Percentiles rank a stretch among this genome's conserved stretches.
phyloP scores from a whole-genome alignment of 1,140 invertebrate species.

The Platyscapa corneri region DNA sequence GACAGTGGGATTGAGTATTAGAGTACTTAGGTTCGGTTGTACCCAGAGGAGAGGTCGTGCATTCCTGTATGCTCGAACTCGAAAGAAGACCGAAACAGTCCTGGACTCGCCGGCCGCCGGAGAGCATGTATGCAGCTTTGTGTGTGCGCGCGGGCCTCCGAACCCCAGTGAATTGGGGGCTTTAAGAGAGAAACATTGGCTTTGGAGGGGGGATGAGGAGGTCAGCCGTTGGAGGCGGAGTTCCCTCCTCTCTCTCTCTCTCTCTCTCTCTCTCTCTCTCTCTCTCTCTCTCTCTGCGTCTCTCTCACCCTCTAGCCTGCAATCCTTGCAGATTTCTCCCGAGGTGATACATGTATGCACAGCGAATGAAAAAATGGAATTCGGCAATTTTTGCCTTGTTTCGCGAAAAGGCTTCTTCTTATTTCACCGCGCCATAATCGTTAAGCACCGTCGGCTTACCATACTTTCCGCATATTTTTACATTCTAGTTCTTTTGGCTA shows the following conservation, averaged over 20 bases:
- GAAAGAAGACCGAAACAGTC: background rate
- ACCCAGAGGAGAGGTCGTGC: background rate
- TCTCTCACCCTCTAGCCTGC: background rate
- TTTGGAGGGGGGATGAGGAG: slow-evolving; percentile 52
- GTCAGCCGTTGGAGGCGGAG: slow-evolving; percentile 68
- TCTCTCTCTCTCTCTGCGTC: background rate
- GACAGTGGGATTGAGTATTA: background rate
- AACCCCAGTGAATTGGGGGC: background rate
- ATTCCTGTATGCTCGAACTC: background rate
- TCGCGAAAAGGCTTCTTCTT: background rate
- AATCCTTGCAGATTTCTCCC: slow-evolving; percentile 26
- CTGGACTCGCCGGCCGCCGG: background rate
- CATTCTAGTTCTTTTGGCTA: too few relatives aligned
- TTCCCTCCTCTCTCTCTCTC: slow-evolving; percentile 55
- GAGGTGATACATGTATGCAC: background rate
- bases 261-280: slow-evolving; percentile 10
- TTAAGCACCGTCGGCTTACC: background rate
- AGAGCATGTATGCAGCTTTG: background rate
- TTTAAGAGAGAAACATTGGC: slow-evolving; percentile 56
- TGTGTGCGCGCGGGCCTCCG: background rate
- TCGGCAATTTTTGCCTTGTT: background rate
- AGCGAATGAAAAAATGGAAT: background rate
- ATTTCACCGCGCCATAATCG: background rate
- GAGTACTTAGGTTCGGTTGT: background rate
- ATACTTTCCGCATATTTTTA: background rate